These are phyloP conservation scores for Tigriopus japonicus DNA, from an alignment of 1,140 invertebrate genomes.

Conservation along the genomic window DNA sequence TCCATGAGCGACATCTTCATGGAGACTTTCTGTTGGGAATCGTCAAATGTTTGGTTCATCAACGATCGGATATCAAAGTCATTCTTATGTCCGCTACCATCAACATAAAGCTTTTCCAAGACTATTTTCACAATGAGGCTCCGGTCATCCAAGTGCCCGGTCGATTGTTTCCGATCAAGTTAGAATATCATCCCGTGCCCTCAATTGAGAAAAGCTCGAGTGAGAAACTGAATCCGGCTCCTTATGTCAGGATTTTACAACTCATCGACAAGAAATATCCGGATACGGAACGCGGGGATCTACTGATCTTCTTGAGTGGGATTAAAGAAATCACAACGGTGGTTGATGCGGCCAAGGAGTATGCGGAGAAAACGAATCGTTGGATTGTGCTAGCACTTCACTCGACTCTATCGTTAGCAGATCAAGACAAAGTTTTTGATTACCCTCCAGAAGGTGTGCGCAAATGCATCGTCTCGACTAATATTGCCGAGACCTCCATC, in stretches of 20 bases:
- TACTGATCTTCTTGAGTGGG: conserved; percentile 90
- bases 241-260: conserved; percentile 78
- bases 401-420: conserved; percentile 70
- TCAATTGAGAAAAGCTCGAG: conserved; percentile 39
- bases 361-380: conserved; percentile 48
- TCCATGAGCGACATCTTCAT: conserved; percentile 85
- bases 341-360: conserved; percentile 65
- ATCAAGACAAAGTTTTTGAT: conserved; percentile 97
- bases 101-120: conserved; percentile 75
- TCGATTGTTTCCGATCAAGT: conserved; percentile 71
- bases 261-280: conserved; percentile 26
- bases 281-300: conserved; percentile 72
- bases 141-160: conserved; percentile 81
- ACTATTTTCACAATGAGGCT: conserved; percentile 68
- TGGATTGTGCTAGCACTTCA: conserved; percentile 95
- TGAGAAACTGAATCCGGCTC: conserved; percentile 64
- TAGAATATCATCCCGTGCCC: conserved; percentile 62
- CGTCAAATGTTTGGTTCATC: conserved; percentile 66
- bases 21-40: conserved; percentile 88
- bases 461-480: conserved; percentile 97
- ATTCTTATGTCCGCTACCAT: conserved; percentile 98
- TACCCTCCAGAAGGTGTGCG: conserved; percentile 81
- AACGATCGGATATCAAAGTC: conserved; percentile 61
- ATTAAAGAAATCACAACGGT: conserved; percentile 82
- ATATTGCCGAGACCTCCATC: conserved; percentile 97